These are phyloP conservation scores for Melikaiella ostensackeni DNA, from an alignment of 2,888 invertebrate genomes.

Conservation along the genomic window DNA sequence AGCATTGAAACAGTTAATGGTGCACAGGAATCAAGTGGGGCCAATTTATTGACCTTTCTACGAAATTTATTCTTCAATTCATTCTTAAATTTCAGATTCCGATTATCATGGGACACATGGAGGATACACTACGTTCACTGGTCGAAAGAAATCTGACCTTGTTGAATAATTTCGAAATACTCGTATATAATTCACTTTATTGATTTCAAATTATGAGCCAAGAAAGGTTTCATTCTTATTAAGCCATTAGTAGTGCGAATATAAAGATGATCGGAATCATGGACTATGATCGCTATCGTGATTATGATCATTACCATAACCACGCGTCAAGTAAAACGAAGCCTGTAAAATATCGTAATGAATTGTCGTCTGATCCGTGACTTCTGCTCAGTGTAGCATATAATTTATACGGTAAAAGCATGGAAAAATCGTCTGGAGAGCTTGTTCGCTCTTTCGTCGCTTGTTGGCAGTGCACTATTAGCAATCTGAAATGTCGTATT, in stretches of 20 bases:
- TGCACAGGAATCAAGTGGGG: background rate
- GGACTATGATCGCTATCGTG: constrained; percentile 11
- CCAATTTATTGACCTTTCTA: background rate
- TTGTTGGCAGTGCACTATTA: constrained; percentile 40
- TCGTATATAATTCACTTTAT: background rate
- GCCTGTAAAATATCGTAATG: constrained; percentile 37
- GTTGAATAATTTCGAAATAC: background rate
- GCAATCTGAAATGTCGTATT: constrained; percentile 40
- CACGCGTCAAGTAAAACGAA: constrained; percentile 29
- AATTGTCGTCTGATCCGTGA: constrained; percentile 40
- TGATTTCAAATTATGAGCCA: background rate
- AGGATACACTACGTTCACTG: background rate
- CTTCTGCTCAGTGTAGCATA: constrained; percentile 39
- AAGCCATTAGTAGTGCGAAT: constrained; percentile 37
- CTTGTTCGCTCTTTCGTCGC: constrained; percentile 39
- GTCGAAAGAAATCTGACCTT: constrained; percentile 5
- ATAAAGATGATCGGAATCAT: constrained; percentile 36
- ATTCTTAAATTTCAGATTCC: background rate
- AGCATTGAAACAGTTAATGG: constrained; percentile 1
- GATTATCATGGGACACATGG: background rate
- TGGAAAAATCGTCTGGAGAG: constrained; percentile 32
- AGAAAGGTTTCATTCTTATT: constrained; percentile 24
- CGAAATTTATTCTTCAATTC: background rate
- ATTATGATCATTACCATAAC: constrained; percentile 36
- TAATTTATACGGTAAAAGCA: constrained; percentile 39